Evolutionary conservation across 2,113 vertebrate species (phyloP).

Genomic region (Amia ocellicauda): DNA sequence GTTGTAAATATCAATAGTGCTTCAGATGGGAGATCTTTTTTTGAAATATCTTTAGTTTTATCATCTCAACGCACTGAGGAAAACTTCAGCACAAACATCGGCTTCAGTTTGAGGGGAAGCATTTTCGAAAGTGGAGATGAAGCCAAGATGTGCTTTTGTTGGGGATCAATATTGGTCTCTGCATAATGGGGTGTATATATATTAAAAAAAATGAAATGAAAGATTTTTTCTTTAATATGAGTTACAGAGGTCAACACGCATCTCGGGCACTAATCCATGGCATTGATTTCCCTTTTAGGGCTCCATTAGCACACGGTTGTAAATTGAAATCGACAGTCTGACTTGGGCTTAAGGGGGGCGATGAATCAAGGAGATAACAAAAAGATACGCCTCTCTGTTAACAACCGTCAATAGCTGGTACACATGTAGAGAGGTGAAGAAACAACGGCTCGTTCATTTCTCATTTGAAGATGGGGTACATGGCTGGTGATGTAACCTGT

Average conservation of each 20-base stretch:
- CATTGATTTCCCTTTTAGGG: slow-evolving; percentile 57
- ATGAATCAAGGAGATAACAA: slow-evolving; percentile 22
- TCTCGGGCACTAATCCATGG: slow-evolving; percentile 56
- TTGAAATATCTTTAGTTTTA: too few relatives aligned
- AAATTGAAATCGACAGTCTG: slow-evolving; percentile 62
- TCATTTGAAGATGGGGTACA: slow-evolving; percentile 5
- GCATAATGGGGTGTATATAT: neutral
- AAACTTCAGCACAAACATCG: too few relatives aligned
- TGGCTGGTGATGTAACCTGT: too few relatives aligned
- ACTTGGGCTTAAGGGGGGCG: slow-evolving; percentile 18
- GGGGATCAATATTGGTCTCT: neutral
- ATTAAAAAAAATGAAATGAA: neutral
- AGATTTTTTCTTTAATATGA: slow-evolving; percentile 35
- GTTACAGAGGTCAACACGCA: slow-evolving; percentile 47
- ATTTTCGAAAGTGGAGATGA: too few relatives aligned
- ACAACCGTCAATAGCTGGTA: neutral
- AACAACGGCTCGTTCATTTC: slow-evolving; percentile 10
- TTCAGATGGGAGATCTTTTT: too few relatives aligned
- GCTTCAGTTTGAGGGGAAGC: too few relatives aligned
- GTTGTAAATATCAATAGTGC: too few relatives aligned
- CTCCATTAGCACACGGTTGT: slow-evolving; percentile 57
- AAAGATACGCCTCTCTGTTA: neutral
- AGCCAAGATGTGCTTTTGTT: neutral
- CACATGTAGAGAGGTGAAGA: neutral
- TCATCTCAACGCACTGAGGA: too few relatives aligned